Conservation (phyloP, 2,888 invertebrate genomes). For the Ligdia adustata region DNA sequence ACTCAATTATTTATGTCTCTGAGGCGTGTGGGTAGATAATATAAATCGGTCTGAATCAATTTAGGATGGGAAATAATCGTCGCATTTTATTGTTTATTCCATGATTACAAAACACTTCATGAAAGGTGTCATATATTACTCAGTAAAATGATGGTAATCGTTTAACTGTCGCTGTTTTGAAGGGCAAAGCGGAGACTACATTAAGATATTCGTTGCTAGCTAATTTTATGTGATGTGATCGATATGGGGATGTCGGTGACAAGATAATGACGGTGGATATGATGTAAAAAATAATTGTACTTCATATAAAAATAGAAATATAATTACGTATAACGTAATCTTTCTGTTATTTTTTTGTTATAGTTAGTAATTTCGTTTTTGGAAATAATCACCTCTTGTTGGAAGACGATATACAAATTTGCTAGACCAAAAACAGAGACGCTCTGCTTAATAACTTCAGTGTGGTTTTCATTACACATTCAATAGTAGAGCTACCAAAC, state of each 20-base stretch:
- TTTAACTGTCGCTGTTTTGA: conserved; percentile 42
- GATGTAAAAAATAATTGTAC: too few species aligned
- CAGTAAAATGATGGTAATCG: conserved; percentile 56
- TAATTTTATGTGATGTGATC: conserved; percentile 3
- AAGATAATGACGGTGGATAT: too few species aligned
- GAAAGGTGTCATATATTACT: conserved; percentile 58
- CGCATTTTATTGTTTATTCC: conserved; percentile 50
- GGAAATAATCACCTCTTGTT: too few species aligned
- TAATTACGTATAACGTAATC: too few species aligned
- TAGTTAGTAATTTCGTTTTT: too few species aligned
- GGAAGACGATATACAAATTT: too few species aligned
- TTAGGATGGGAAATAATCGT: conserved; percentile 59
- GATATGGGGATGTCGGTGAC: conserved; percentile 6
- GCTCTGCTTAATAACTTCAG: too few species aligned
- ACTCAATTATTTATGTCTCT: conserved; percentile 57
- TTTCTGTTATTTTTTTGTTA: too few species aligned
- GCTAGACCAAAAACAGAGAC: too few species aligned
- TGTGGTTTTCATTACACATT: too few species aligned
- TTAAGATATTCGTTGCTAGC: conserved; percentile 6
- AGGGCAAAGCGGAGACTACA: conserved; percentile 8
- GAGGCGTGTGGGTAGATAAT: conserved; percentile 48
- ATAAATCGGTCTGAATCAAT: conserved; percentile 64
- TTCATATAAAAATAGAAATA: too few species aligned
- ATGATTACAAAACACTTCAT: conserved; percentile 65
- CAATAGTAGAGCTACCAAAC: too few species aligned